Conservation (phyloP, 2,113 vertebrate species). For the Collichthys lucidus region DNA sequence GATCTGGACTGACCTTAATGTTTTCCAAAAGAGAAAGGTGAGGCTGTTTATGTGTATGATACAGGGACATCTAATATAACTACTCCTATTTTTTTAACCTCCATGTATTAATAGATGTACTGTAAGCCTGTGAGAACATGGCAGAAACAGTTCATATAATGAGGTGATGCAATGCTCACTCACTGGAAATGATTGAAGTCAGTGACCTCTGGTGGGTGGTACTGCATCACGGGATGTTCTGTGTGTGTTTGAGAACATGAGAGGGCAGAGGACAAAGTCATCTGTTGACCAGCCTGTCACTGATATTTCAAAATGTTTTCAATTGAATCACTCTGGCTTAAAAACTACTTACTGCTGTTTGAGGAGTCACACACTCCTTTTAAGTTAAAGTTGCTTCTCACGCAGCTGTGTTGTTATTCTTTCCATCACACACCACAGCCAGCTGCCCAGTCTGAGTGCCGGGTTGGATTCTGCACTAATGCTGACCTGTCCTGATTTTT, state of each 20-base stretch:
- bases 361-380: not conserved
- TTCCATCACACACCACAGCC: constrained; percentile 54
- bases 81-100: constrained; percentile 35
- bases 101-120: constrained; percentile 35
- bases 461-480: constrained; percentile 34
- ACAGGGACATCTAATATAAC: constrained; percentile 28
- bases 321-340: not conserved
- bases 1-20: too few relatives aligned
- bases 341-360: not conserved
- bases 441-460: constrained; percentile 14
- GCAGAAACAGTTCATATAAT: constrained; percentile 41
- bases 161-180: constrained; percentile 22
- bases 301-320: not conserved
- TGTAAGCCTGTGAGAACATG: not conserved
- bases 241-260: not conserved
- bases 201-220: not conserved
- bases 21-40: not conserved
- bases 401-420: constrained; percentile 36
- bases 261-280: not conserved
- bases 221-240: not conserved
- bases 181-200: not conserved
- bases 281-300: not conserved
- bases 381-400: constrained; percentile 33
- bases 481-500: constrained; percentile 51
- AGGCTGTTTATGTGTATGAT: not conserved